Percentiles rank a stretch among this genome's conserved stretches.
Evolutionary conservation across 2,797 vertebrate species (phyloP).

Genomic region (Ctenopoma multispine): DNA sequence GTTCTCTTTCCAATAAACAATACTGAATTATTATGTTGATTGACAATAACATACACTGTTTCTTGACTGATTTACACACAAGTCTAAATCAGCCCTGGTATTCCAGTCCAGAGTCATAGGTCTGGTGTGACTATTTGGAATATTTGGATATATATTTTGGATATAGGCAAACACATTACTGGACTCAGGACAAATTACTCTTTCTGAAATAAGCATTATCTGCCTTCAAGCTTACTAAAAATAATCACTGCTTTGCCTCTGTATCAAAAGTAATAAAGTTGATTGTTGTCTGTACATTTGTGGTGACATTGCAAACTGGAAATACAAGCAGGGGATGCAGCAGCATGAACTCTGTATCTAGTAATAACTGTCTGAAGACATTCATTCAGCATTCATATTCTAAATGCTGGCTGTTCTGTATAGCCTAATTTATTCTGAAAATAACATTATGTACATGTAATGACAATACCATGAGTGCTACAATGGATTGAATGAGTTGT

Average conservation of each 20-base stretch:
- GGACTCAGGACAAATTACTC: not conserved
- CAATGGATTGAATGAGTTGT: not conserved
- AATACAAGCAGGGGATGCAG: not conserved
- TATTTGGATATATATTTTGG: too few relatives aligned
- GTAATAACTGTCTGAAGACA: not conserved
- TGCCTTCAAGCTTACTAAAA: not conserved
- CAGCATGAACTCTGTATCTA: not conserved
- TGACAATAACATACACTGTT: too few relatives aligned
- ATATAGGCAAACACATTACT: too few relatives aligned
- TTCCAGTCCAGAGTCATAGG: too few relatives aligned
- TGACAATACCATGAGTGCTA: slow-evolving; percentile 10
- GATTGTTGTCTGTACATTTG: too few relatives aligned
- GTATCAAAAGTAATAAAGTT: not conserved
- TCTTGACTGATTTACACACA: too few relatives aligned
- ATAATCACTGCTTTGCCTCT: not conserved
- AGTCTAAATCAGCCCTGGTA: too few relatives aligned
- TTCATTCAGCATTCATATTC: not conserved
- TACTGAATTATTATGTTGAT: too few relatives aligned
- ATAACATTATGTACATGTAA: not conserved
- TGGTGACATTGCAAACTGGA: too few relatives aligned
- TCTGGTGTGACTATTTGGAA: too few relatives aligned
- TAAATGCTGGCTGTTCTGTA: not conserved
- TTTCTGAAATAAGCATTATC: not conserved
- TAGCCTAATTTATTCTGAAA: not conserved
- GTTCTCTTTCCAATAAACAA: too few relatives aligned